Evolutionary conservation across 2,888 invertebrate species (phyloP).

Genomic region (Morpho deidamia): DNA sequence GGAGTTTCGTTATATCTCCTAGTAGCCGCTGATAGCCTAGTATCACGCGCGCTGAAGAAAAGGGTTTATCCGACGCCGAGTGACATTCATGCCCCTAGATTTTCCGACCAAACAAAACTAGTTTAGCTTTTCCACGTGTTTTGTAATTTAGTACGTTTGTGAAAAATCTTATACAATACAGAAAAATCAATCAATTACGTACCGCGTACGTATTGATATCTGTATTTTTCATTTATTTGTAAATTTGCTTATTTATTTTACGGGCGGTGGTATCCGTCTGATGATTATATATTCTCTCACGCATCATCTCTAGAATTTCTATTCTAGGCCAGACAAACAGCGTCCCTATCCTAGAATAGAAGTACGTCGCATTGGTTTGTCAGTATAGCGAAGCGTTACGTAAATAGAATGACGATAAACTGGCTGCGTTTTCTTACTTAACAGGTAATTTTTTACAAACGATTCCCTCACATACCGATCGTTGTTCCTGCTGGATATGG

Average conservation of each 20-base stretch:
- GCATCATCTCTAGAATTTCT: slow-evolving; percentile 55
- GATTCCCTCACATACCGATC: no score
- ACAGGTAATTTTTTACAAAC: no score
- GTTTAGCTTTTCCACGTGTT: slow-evolving; percentile 53
- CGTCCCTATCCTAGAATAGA: slow-evolving; percentile 56
- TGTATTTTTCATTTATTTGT: slow-evolving; percentile 13
- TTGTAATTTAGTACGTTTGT: slow-evolving; percentile 19
- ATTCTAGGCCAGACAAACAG: slow-evolving; percentile 60
- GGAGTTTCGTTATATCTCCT: slow-evolving; percentile 51
- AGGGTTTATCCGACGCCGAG: slow-evolving; percentile 77
- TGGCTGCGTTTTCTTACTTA: no score
- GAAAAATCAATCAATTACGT: slow-evolving; percentile 8
- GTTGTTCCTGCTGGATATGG: no score
- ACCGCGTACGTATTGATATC: not conserved
- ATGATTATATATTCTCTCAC: slow-evolving; percentile 35
- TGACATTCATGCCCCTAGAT: slow-evolving; percentile 65
- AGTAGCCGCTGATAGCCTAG: slow-evolving; percentile 60
- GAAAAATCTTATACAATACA: slow-evolving; percentile 4
- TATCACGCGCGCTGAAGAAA: slow-evolving; percentile 78
- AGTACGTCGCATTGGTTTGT: slow-evolving; percentile 41
- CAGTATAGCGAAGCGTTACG: slow-evolving; percentile 54
- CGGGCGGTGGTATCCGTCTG: slow-evolving; percentile 17
- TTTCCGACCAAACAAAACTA: slow-evolving; percentile 53
- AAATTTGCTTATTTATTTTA: slow-evolving; percentile 21
- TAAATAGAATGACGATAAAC: slow-evolving; percentile 49